phyloP scores from a whole-genome alignment of 2,888 invertebrate genomes.

The Resseliella maxima region DNA sequence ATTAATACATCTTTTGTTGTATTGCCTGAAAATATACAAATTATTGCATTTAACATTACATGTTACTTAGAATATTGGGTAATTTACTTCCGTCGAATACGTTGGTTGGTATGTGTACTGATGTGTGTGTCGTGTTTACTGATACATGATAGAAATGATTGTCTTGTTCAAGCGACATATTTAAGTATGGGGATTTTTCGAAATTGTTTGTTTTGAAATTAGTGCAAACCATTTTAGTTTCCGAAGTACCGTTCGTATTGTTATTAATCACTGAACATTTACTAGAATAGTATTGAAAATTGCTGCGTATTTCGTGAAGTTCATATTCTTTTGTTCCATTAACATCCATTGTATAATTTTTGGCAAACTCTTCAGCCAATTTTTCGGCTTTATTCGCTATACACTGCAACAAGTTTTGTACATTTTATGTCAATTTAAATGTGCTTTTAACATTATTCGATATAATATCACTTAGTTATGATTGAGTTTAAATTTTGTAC shows the following conservation, averaged over 20 bases:
- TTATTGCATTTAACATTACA: neutral
- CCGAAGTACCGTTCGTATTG: slow-evolving; percentile 64
- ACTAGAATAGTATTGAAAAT: slow-evolving; percentile 80
- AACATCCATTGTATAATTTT: slow-evolving; percentile 60
- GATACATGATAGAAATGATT: slow-evolving; percentile 87
- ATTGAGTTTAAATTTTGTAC: too few species aligned
- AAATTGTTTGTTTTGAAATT: slow-evolving; percentile 69
- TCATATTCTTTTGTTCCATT: neutral
- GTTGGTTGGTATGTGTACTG: slow-evolving; percentile 95
- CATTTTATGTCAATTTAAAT: too few species aligned
- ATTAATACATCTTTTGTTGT: slow-evolving; percentile 80
- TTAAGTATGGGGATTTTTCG: slow-evolving; percentile 68
- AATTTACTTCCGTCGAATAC: slow-evolving; percentile 82
- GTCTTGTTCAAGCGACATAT: slow-evolving; percentile 75
- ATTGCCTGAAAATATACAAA: slow-evolving; percentile 64
- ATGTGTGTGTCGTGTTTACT: slow-evolving; percentile 82
- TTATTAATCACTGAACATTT: slow-evolving; percentile 76
- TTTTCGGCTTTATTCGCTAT: slow-evolving; percentile 81
- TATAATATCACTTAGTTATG: neutral
- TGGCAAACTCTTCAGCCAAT: slow-evolving; percentile 74
- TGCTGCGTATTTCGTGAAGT: slow-evolving; percentile 56
- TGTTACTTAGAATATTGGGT: neutral
- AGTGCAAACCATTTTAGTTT: neutral
- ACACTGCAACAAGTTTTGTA: too few species aligned
- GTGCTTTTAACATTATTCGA: too few species aligned